Evolutionary conservation across 2,888 invertebrate species (phyloP), one percentile per base, ranked within the genome.

Genomic region (Sericinus montela): DNA sequence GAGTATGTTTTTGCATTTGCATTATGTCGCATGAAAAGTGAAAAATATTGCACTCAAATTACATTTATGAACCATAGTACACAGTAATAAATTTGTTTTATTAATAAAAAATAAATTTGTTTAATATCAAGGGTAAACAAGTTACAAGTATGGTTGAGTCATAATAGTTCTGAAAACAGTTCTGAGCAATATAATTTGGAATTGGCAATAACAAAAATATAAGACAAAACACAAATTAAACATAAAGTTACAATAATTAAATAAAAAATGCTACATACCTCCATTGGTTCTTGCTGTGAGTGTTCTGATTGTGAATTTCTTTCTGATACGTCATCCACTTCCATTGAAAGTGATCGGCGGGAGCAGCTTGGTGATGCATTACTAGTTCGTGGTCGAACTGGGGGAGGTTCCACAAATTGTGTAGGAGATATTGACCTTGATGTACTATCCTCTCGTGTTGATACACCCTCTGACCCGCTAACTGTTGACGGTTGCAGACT

Each of bases 321-420:
- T 51, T 88, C 87, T 56, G 86, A 83, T 23, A 74, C 68, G 67
- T 88, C 87, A 77, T 88, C 87, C 28, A 88, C 87, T 62, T 88
- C 87, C 87, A 88, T 88, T 3, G 87, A 88, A 5, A 87, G 69
- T 35, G 87, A 88, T 41, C 87, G 76, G 41, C 87, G 65, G 30
- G 87, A 88, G 55, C 86, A 88, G 60, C 87, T 87, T 1, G 87
- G 86, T n/a, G 86, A 87, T 9, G 82, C 77, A 69, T 72, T 79
- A 54, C 56, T 76, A 25, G 72, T 70, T 44, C 84, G 59, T 0
- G 80, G 82, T 44, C 79, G 60, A 11, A 87, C 82, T 13, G 87
- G 85, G 10, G 85, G 75, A 5, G 87, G 87, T 55, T 88, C 87
- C 6, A 68, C 86, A 80, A 88, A 88, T 63, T 87, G 87, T 57